A percentile compares a stretch with the other conserved stretches of the same genome.
These are phyloP conservation scores for Axea sp. DNA, from an alignment of 2,888 invertebrate species.

Conservation along the genomic window DNA sequence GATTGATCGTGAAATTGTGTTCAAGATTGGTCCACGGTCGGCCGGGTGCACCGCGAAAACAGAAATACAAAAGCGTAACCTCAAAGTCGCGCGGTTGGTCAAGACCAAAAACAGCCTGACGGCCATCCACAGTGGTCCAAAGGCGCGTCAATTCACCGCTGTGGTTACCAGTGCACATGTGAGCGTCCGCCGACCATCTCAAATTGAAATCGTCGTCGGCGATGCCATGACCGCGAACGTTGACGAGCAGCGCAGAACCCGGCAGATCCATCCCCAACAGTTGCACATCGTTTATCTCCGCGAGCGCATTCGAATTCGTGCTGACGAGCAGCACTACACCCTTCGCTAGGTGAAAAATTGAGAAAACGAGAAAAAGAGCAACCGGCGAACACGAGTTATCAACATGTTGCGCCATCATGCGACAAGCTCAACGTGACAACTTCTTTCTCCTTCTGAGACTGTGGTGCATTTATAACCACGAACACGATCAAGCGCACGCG, in stretches of 20 bases:
- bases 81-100: slow-evolving; percentile 58
- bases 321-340: slow-evolving; percentile 61
- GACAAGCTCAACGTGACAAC: slow-evolving; percentile 74
- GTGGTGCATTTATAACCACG: slow-evolving; percentile 61
- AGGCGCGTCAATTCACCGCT: slow-evolving; percentile 13
- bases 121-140: slow-evolving; percentile 12
- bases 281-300: slow-evolving; percentile 16
- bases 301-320: slow-evolving; percentile 15
- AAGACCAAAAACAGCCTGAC: slow-evolving; percentile 14
- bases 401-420: slow-evolving; percentile 78
- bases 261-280: background rate
- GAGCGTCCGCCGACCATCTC: slow-evolving; percentile 67
- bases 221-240: slow-evolving; percentile 68
- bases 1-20: slow-evolving; percentile 64
- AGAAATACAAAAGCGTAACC: slow-evolving; percentile 73
- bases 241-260: slow-evolving; percentile 58
- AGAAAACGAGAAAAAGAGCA: slow-evolving; percentile 71
- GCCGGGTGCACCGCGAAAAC: slow-evolving; percentile 65
- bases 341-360: slow-evolving; percentile 67
- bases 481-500: slow-evolving; percentile 27
- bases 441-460: slow-evolving; percentile 44
- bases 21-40: slow-evolving; percentile 71
- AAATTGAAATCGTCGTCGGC: slow-evolving; percentile 60
- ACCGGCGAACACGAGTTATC: slow-evolving; percentile 71
- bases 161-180: slow-evolving; percentile 56